These are phyloP conservation scores for Euura saliciscinereae DNA, from an alignment of 1,140 invertebrate genomes.

Conservation along the genomic window DNA sequence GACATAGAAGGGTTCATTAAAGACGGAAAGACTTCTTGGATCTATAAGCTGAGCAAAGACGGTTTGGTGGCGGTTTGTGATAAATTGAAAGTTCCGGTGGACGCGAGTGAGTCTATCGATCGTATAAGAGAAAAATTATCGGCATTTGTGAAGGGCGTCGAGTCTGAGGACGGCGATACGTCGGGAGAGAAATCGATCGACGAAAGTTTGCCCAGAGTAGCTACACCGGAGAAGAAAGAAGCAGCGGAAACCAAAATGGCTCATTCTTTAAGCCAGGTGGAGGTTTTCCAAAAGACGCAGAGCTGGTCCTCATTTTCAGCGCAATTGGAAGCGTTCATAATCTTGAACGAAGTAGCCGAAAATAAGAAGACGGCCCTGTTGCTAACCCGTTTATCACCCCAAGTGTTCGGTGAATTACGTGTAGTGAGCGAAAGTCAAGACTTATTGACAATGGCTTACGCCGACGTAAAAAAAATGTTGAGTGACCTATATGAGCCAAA, in stretches of 20 bases:
- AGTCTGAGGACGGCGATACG: not conserved
- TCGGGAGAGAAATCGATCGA: not conserved
- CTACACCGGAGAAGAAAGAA: not conserved
- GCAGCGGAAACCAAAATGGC: too few species aligned
- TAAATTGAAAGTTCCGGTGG: conserved; percentile 1
- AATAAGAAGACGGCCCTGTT: conserved; percentile 11
- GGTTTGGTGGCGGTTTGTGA: conserved; percentile 17
- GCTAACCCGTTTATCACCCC: conserved; percentile 9
- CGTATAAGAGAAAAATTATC: not conserved
- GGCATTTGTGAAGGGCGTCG: not conserved
- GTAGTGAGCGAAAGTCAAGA: not conserved
- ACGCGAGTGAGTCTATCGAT: conserved; percentile 2
- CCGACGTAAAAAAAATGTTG: not conserved
- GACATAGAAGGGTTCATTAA: conserved; percentile 13
- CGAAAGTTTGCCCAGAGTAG: not conserved
- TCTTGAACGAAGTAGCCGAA: not conserved
- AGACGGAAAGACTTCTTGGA: conserved; percentile 18
- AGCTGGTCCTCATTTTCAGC: not conserved
- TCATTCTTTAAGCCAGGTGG: not conserved
- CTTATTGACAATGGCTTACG: not conserved
- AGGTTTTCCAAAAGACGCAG: not conserved
- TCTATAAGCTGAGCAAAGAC: conserved; percentile 11
- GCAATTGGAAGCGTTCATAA: conserved; percentile 16
- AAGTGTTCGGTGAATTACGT: conserved; percentile 9
- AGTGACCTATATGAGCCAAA: conserved; percentile 1